Base-by-base conservation (phyloP, 2,797 vertebrate species). In the Pseudochirops cupreus region DNA sequence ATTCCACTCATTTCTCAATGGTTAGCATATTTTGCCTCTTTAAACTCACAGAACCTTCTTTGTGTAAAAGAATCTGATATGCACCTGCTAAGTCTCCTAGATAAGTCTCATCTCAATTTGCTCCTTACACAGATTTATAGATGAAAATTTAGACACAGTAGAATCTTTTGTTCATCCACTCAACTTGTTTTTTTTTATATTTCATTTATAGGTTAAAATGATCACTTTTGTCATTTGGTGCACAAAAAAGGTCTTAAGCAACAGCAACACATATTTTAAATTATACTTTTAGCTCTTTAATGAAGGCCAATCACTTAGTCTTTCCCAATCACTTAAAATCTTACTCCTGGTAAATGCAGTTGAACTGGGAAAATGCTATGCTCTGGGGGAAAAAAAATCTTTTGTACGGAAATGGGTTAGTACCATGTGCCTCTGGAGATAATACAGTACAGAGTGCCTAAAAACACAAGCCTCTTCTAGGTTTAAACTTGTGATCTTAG, bases 141-240 rank as follows among this genome's bases (percentile, higher is more conserved):
- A 55, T 18, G 91, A 57, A 89, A 67, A 67, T 31, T 0, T 52
- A 50, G 14, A 7, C 26, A 21, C 28, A 54, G 28, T 89, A 59
- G 62, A n/a, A 18, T 62, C 90, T 87, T 59, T 59, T 96, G 93
- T n/a, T 57, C 4, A 28, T 56, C 58, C 0, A 18, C 7, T 67
- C 74, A 26, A 52, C 57, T 56, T 89, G 55, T 9, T 56, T 91
- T 92, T 87, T 53, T 53, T 54, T 54, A 0, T 52, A 87, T 90
- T 92, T 93, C 46, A 46, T 7, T 0, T 10, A 46, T 93, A 52
- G 9, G n/a, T 96, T 94, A 56, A 53, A 4, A 5, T 89, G 52
- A 14, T 39, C 59, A 57, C 92, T 91, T 95, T 96, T 89, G 91
- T 33, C 91, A 26, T 4, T 95, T 26, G 33, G 13, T 62, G 46